Conservation (phyloP, 2,888 invertebrate species). For the Drosophila lutescens region DNA sequence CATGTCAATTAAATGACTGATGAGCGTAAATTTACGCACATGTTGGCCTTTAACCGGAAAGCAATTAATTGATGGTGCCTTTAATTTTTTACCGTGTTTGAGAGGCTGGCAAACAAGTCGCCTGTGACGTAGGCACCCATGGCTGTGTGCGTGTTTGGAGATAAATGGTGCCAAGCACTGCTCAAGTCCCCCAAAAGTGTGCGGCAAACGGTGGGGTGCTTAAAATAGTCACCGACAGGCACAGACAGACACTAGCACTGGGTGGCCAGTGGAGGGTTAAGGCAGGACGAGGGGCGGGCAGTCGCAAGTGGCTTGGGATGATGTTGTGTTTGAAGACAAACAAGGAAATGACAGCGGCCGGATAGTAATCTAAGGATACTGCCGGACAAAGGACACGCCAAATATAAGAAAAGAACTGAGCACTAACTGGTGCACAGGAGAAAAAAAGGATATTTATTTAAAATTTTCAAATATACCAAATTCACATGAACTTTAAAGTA, state of each 20-base stretch:
- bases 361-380: constrained; percentile 45
- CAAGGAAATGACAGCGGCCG: constrained; percentile 54
- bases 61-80: constrained; percentile 19
- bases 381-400: constrained; percentile 30
- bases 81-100: constrained; percentile 26
- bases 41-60: not conserved
- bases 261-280: constrained; percentile 8
- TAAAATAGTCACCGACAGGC: constrained; percentile 51
- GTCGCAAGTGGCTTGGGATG: constrained; percentile 26
- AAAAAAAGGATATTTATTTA: not conserved
- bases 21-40: not conserved
- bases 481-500: no score
- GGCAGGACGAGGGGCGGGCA: constrained; percentile 9
- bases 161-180: constrained; percentile 73
- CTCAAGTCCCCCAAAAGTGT: constrained; percentile 39
- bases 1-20: not conserved
- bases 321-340: constrained; percentile 33
- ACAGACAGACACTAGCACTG: constrained; percentile 39
- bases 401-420: constrained; percentile 36
- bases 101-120: constrained; percentile 34
- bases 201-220: constrained; percentile 38
- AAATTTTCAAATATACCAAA: no score
- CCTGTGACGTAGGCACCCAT: constrained; percentile 32
- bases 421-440: not conserved
- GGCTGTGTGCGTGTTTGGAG: constrained; percentile 33